Conservation (phyloP, 2,113 vertebrate species). For the Leucopternis melanops region DNA sequence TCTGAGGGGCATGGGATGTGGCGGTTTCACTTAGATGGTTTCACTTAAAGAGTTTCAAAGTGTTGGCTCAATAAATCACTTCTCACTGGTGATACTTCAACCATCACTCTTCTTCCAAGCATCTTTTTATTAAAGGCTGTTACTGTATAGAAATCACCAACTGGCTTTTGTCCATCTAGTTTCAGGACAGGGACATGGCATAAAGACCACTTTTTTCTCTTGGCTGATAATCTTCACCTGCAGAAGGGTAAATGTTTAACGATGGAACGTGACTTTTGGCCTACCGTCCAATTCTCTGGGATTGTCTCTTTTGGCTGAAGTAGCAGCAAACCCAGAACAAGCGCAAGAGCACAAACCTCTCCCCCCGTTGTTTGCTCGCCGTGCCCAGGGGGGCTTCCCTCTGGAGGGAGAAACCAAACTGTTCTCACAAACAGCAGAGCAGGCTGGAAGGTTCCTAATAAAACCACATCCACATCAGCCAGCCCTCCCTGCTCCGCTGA, state of each 20-base stretch:
- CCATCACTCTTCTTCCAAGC: neutral
- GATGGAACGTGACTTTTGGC: neutral
- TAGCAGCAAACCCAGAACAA: neutral
- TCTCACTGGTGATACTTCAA: neutral
- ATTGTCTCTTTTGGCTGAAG: neutral
- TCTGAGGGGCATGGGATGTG: neutral
- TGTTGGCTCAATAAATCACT: neutral
- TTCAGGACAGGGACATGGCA: neutral
- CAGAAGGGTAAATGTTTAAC: neutral
- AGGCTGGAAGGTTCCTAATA: neutral
- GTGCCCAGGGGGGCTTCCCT: neutral
- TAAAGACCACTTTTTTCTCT: neutral
- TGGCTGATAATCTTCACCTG: neutral
- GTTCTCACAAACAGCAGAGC: neutral
- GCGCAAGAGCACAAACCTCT: neutral
- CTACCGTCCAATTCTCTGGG: neutral
- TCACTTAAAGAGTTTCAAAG: neutral
- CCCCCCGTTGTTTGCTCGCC: accelerated
- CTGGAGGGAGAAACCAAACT: neutral
- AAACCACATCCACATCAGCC: neutral
- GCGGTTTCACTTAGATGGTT: neutral
- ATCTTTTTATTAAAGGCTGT: neutral
- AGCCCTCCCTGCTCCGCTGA: neutral
- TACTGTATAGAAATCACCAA: neutral
- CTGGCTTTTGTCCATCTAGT: neutral